These are phyloP conservation scores for Metallyticus violacea DNA, from an alignment of 2,888 invertebrate species.

Conservation along the genomic window DNA sequence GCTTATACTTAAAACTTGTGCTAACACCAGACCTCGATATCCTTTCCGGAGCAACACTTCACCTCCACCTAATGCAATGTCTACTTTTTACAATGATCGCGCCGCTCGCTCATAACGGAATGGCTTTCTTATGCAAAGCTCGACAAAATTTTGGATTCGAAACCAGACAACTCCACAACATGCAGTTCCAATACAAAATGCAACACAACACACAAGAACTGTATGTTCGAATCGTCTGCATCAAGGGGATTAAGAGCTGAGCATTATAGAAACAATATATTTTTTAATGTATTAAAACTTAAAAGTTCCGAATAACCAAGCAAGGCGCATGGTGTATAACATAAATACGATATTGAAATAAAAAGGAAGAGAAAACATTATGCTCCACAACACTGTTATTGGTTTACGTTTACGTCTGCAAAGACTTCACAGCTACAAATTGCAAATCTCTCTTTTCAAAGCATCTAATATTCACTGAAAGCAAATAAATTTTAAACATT, in stretches of 20 bases:
- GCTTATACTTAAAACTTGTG: neutral
- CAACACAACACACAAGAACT: neutral
- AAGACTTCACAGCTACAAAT: neutral
- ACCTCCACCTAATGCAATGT: neutral
- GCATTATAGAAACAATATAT: neutral
- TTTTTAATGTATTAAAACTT: neutral
- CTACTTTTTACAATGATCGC: neutral
- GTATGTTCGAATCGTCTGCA: neutral
- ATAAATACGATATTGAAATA: too few relatives aligned
- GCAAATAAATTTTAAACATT: too few relatives aligned
- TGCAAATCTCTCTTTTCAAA: too few relatives aligned
- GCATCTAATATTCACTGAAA: too few relatives aligned
- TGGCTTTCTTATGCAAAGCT: too few relatives aligned
- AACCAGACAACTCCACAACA: slow-evolving; percentile 14
- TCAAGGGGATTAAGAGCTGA: neutral
- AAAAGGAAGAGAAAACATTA: too few relatives aligned
- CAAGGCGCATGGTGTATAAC: neutral
- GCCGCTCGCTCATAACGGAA: neutral
- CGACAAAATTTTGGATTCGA: neutral
- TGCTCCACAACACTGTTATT: too few relatives aligned
- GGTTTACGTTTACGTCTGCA: neutral
- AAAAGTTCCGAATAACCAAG: neutral
- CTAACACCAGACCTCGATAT: slow-evolving; percentile 32
- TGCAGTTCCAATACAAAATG: slow-evolving; percentile 4
- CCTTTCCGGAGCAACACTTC: slow-evolving; percentile 21